Evolutionary conservation across 92 coral and sea anemone species (phyloP).

Genomic region (Porites lobata): DNA sequence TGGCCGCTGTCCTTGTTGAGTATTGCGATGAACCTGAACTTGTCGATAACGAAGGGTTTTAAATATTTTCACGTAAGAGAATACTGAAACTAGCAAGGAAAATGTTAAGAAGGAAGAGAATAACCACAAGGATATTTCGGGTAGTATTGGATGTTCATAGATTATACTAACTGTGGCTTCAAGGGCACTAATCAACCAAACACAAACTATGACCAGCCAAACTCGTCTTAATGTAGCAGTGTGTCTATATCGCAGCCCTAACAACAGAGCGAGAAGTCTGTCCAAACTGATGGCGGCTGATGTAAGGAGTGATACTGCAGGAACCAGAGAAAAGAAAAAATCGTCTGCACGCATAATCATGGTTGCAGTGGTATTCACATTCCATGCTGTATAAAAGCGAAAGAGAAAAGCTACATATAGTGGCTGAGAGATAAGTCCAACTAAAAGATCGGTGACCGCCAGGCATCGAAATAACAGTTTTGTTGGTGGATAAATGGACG

Average conservation of each 20-base stretch:
- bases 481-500: too few relatives aligned
- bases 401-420: too few relatives aligned
- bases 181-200: neutral
- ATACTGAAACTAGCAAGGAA: neutral
- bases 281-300: too few relatives aligned
- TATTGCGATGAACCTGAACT: neutral
- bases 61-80: neutral
- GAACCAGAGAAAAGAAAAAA: too few relatives aligned
- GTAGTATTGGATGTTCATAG: neutral
- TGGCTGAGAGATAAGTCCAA: too few relatives aligned
- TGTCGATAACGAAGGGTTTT: neutral
- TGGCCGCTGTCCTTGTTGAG: neutral
- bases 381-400: too few relatives aligned
- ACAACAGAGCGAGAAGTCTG: too few relatives aligned
- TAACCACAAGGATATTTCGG: neutral
- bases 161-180: neutral
- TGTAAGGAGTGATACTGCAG: too few relatives aligned
- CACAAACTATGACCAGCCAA: neutral
- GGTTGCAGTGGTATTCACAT: neutral
- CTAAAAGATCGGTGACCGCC: too few relatives aligned
- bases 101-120: neutral
- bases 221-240: neutral
- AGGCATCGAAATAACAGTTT: too few relatives aligned
- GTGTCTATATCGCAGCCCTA: too few relatives aligned
- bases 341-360: too few relatives aligned